Evolutionary conservation across 2,113 vertebrate species (phyloP).

Genomic region (Crotalus tigris): DNA sequence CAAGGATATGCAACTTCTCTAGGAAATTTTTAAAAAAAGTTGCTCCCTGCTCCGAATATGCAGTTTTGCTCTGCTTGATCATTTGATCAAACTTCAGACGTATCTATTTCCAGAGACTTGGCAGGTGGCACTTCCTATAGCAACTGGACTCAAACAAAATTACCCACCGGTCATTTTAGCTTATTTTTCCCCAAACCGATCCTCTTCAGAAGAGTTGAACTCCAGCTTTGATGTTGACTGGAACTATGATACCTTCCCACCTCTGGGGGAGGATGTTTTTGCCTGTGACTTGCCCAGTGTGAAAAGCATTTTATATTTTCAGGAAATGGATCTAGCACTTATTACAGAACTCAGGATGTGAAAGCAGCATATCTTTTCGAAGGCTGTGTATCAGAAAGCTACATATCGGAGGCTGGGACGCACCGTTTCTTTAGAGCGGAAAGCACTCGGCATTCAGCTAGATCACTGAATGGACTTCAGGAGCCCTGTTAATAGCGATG

Average conservation of each 20-base stretch:
- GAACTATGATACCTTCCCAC: neutral
- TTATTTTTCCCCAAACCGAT: neutral
- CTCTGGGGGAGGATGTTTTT: neutral
- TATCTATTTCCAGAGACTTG: neutral
- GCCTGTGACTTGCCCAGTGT: neutral
- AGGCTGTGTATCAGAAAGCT: slow-evolving; percentile 40
- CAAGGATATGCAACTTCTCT: neutral
- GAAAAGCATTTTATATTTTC: neutral
- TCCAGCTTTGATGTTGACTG: neutral
- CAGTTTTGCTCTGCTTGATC: neutral
- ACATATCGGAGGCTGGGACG: slow-evolving; percentile 52
- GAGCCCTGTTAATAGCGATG: slow-evolving; percentile 66
- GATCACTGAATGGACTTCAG: slow-evolving; percentile 65
- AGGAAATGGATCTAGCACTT: neutral
- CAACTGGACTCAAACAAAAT: neutral
- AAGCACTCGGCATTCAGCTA: slow-evolving; percentile 60
- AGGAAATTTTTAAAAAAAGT: neutral
- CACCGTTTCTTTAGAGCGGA: slow-evolving; percentile 52
- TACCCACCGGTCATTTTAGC: neutral
- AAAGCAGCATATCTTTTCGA: slow-evolving; percentile 26
- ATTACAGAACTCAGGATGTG: neutral
- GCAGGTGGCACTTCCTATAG: neutral
- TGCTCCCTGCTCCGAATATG: neutral
- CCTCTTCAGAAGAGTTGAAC: neutral
- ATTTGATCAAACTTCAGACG: neutral